Evolutionary conservation across 2,113 vertebrate genomes (phyloP).

Genomic region (Gallinago jamesoni): DNA sequence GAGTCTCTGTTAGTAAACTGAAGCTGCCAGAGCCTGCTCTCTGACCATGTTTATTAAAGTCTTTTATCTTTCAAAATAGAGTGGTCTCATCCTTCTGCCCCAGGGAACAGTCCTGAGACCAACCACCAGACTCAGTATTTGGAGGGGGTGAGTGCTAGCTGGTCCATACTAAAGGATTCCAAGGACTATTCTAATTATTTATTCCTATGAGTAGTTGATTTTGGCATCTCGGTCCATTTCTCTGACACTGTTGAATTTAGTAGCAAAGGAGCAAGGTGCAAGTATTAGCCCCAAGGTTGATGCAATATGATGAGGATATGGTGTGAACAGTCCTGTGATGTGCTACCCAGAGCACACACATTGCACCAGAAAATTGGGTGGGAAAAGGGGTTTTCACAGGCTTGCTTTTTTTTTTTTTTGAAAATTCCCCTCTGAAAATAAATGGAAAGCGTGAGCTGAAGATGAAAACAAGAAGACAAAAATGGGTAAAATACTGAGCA

Average conservation of each 20-base stretch:
- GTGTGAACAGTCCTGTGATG: background rate
- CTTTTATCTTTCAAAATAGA: background rate
- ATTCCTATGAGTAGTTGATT: background rate
- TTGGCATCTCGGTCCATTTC: background rate
- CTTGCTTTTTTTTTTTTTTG: background rate
- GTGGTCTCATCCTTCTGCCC: background rate
- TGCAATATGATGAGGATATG: background rate
- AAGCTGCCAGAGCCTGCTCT: background rate
- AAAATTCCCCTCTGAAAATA: background rate
- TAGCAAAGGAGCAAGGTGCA: background rate
- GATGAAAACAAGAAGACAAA: background rate
- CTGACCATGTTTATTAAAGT: background rate
- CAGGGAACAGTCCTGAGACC: background rate
- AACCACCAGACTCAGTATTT: background rate
- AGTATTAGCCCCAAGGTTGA: background rate
- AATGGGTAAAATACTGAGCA: background rate
- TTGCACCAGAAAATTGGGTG: background rate
- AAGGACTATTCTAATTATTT: background rate
- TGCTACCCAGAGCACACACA: background rate
- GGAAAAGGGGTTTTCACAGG: background rate
- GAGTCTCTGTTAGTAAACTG: background rate
- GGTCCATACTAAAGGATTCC: background rate
- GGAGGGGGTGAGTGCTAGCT: background rate
- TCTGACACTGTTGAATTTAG: background rate
- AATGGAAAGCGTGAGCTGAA: background rate